Percentiles rank a stretch among this genome's conserved stretches.
Evolutionary conservation across 1,140 invertebrate species (phyloP).

Genomic region (Ceratitis capitata): DNA sequence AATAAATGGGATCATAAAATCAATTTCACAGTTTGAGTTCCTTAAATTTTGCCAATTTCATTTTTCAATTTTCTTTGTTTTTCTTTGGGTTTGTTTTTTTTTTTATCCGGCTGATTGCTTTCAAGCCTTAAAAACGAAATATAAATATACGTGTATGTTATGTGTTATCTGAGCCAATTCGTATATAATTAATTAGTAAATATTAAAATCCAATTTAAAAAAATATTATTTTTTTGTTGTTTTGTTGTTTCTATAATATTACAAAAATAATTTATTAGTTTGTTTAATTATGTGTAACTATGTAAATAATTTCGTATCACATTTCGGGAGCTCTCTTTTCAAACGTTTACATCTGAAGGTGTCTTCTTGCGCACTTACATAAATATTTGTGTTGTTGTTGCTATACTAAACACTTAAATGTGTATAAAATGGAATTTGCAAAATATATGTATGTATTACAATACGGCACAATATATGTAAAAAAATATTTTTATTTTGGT

Average conservation of each 20-base stretch:
- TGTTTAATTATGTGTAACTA: constrained; percentile 43
- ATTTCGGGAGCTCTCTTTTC: constrained; percentile 64
- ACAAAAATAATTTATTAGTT: too few species aligned
- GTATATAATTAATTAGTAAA: neutral
- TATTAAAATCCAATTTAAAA: neutral
- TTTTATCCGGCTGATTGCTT: constrained; percentile 44
- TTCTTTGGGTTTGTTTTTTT: too few species aligned
- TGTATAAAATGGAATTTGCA: neutral
- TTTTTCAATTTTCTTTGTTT: constrained; percentile 33
- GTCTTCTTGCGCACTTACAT: neutral
- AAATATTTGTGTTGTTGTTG: neutral
- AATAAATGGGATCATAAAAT: neutral
- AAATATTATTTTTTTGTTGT: neutral
- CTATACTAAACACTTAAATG: neutral
- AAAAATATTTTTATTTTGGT: neutral
- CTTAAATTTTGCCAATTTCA: neutral
- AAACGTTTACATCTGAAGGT: constrained; percentile 28
- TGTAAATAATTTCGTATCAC: constrained; percentile 56
- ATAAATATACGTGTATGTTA: too few species aligned
- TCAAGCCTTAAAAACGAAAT: constrained; percentile 22
- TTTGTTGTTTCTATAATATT: neutral
- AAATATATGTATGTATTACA: neutral
- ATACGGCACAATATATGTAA: neutral
- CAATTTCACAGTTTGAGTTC: constrained; percentile 34
- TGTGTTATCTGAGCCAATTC: too few species aligned